phyloP scores from a whole-genome alignment of 2,888 invertebrate species.

The Liposcelis brunnea region DNA sequence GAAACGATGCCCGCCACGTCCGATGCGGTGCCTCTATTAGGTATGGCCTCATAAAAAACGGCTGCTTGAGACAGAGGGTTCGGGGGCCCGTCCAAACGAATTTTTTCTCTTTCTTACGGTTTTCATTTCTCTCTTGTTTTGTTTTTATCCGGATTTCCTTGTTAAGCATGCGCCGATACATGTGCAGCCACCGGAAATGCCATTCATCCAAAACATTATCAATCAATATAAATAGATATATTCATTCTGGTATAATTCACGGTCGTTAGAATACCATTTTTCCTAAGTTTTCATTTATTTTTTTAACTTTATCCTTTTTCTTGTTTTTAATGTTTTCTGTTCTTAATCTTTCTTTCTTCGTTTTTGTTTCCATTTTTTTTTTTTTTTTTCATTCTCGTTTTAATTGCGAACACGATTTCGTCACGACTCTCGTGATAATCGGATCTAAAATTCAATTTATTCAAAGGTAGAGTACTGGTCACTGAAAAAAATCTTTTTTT shows the following conservation, averaged over 20 bases:
- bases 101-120: too few relatives aligned
- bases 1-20: constrained; percentile 98
- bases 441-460: too few relatives aligned
- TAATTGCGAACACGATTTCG: too few relatives aligned
- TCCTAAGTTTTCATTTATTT: constrained; percentile 5
- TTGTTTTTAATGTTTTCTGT: constrained; percentile 9
- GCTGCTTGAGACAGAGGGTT: too few relatives aligned
- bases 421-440: too few relatives aligned
- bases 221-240: background rate
- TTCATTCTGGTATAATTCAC: background rate
- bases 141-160: background rate
- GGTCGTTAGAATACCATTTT: background rate
- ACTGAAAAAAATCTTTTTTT: constrained; percentile 14
- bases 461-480: too few relatives aligned
- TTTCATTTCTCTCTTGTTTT: too few relatives aligned
- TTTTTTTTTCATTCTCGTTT: background rate
- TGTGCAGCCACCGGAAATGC: background rate
- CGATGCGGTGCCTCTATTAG: constrained; percentile 75
- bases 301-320: constrained; percentile 4
- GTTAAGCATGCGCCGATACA: background rate
- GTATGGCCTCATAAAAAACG: constrained; percentile 25
- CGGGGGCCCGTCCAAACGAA: too few relatives aligned
- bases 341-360: constrained; percentile 1
- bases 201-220: too few relatives aligned
- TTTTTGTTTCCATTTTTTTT: background rate